Base-by-base conservation (phyloP, 2,888 invertebrate genomes). In the Gibbula magus region DNA sequence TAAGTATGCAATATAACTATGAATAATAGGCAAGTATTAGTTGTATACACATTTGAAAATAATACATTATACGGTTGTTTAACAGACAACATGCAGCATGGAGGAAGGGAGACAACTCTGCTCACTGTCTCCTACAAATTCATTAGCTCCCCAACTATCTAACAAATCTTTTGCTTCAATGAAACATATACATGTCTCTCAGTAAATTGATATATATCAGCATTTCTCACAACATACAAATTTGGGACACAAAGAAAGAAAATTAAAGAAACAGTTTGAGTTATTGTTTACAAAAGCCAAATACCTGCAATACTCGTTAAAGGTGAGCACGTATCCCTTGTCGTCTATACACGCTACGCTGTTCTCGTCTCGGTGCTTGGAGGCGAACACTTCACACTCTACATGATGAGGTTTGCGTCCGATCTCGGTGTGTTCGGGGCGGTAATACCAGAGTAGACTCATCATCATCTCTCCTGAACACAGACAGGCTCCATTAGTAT, bases 271-370 rank as follows among this genome's bases (percentile, higher is more conserved):
- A 20, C 45, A 16, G 7, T 18, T 45, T 45, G 5, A 7, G 1
- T 4, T 10, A 13, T 45, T n/a, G n/a, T n/a, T n/a, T n/a, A n/a
- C n/a, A n/a, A n/a, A n/a, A n/a, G n/a, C n/a, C n/a, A n/a, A n/a
- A 75, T 90, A 98, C 98, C 99, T 96, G 95, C 98, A 98, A 92
- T 98, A 99, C 94, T 99, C 98, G 93, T 97, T 97, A 93, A 96
- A 98, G 54, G 98, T 98, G 89, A 99, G 95, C 83, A 99, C 98
- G 93, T 97, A 98, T 94, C 98, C 98, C 93, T 97, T 97, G 94
- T 99, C 99, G 93, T 99, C 99, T 90, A 99, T 98, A 93, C 98
- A 98, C 80, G 98, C 98, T 80, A 98, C 98, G 89, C 97, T 97
- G 94, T 98, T 97, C 86, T 96, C 96, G 94, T 99, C 99, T 83